Percentiles rank a stretch among this genome's conserved stretches.
Conservation (phyloP, 2,797 vertebrate species). For the Parauchenoglanis ngamensis region DNA sequence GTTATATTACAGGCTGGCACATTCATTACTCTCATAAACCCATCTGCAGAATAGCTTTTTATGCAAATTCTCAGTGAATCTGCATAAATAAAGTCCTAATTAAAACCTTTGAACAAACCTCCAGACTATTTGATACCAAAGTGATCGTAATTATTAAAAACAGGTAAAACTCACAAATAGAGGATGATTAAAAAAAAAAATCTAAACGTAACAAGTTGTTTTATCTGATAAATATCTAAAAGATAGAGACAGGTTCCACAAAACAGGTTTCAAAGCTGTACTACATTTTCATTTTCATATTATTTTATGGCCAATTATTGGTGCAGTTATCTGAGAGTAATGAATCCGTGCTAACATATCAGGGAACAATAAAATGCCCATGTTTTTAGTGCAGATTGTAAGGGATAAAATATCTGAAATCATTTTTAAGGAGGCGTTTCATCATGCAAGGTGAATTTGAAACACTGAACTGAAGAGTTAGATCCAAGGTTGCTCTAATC, state of each 20-base stretch:
- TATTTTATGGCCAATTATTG: conserved; percentile 15
- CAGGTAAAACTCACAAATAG: conserved; percentile 72
- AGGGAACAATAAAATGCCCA: neutral
- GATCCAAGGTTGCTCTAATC: conserved; percentile 13
- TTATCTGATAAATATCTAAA: conserved; percentile 5
- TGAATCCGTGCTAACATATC: neutral
- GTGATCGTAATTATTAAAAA: conserved; percentile 75
- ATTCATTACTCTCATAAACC: conserved; percentile 84
- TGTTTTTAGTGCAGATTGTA: conserved; percentile 9
- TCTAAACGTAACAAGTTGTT: conserved; percentile 38
- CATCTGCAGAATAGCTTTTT: conserved; percentile 85
- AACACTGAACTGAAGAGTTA: neutral
- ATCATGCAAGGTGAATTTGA: neutral
- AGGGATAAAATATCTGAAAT: conserved; percentile 5
- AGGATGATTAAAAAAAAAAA: conserved; percentile 57
- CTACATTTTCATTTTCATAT: neutral
- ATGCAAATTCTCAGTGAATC: conserved; percentile 81
- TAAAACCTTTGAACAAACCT: conserved; percentile 81
- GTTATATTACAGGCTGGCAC: conserved; percentile 80
- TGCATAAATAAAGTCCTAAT: conserved; percentile 86
- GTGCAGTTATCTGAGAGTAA: conserved; percentile 20
- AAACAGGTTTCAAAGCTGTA: conserved; percentile 11
- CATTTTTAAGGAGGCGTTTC: conserved; percentile 16
- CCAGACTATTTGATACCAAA: conserved; percentile 76
- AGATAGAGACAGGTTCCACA: conserved; percentile 27